Conservation (phyloP, 2,113 vertebrate genomes). For the Petromus typicus region DNA sequence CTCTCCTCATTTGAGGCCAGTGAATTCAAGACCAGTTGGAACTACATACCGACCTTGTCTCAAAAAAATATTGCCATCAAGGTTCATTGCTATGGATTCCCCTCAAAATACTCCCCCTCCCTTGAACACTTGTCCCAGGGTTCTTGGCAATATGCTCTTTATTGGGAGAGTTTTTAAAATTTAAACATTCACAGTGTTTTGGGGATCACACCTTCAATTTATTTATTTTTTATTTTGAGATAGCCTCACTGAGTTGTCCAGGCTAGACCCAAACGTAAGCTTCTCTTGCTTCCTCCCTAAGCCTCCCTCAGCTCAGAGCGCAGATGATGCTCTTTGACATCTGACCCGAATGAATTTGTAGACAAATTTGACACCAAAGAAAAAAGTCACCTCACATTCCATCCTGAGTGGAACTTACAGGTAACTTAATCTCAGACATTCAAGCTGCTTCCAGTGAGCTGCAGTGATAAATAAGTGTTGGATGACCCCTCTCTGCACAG, state of each 20-base stretch:
- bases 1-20: too few relatives aligned
- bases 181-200: too few relatives aligned
- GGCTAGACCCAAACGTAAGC: too few relatives aligned
- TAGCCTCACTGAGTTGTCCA: too few relatives aligned
- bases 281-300: too few relatives aligned
- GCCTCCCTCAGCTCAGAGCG: too few relatives aligned
- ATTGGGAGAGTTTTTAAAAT: not conserved
- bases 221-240: too few relatives aligned
- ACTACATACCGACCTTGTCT: too few relatives aligned
- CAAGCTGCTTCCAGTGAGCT: not conserved
- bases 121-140: not conserved
- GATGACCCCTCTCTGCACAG: not conserved
- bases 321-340: not conserved
- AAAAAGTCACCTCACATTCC: not conserved
- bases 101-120: not conserved
- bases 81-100: not conserved
- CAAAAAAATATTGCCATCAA: not conserved
- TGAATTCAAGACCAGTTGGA: too few relatives aligned
- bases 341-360: not conserved
- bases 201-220: too few relatives aligned
- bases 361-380: not conserved
- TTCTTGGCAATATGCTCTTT: not conserved
- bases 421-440: not conserved
- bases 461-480: not conserved
- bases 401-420: not conserved